Base-by-base conservation (phyloP, 1,140 invertebrate genomes). In the Sycobia sp. region DNA sequence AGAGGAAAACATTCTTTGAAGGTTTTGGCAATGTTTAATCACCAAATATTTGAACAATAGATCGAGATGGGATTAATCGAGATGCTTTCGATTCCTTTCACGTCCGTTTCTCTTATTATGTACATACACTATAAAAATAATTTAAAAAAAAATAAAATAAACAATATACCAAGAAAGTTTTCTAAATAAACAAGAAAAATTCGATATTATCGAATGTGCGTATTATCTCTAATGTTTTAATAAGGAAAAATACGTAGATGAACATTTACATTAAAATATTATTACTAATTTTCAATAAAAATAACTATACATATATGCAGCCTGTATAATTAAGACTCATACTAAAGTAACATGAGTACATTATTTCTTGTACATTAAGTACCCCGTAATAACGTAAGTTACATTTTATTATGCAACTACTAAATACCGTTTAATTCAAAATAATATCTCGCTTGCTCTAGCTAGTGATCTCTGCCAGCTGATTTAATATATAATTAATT, bases 31-130 rank as follows among this genome's bases (percentile, higher is more conserved):
- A 75, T 68, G 60, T 47, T 44, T 4, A 41, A 64, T 72, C 66
- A 66, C 68, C 69, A 67, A 72, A 62, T 49, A 38, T 62, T 73
- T 72, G 70, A 74, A 56, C 62, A 66, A 73, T 76, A 70, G 71
- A 71, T 77, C 55, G 65, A 76, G 64, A 74, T 66, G 57, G 73
- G 72, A 77, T 68, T 69, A 66, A 69, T 62, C 65, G 73, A 67
- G 66, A 69, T 66, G 60, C 56, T 50, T 69, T 69, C 51, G 59
- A 47, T 71, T 69, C 54, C 55, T 58, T 69, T 55, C 59, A 39
- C 25, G 53, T 16, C 49, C 14, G 8, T 7, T 20, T 53, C 2
- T 61, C 36, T 41, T 61, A 20, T 34, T 4, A 2, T 53, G 27
- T 59, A 46, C 11, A 34, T 41, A 27, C 54, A 54, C 27, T 54